These are phyloP conservation scores for Apamea anceps DNA, from an alignment of 2,888 invertebrate genomes.

Conservation along the genomic window DNA sequence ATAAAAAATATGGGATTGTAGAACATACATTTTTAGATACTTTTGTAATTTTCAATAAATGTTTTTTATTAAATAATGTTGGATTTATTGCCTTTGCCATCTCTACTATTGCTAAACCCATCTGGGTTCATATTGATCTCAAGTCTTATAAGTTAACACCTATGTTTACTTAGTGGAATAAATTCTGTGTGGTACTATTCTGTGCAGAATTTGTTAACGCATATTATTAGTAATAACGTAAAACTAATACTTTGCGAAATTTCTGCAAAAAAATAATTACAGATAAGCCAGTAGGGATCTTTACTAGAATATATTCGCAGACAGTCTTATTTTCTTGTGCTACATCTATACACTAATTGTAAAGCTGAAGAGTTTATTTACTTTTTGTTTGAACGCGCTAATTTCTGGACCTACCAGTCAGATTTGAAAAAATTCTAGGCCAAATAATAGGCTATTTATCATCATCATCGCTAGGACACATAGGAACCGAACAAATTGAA, in stretches of 20 bases:
- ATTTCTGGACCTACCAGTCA: too few species aligned
- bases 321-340: neutral
- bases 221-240: neutral
- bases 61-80: conserved; percentile 47
- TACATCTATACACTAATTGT: too few species aligned
- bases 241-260: neutral
- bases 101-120: neutral
- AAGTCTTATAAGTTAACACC: neutral
- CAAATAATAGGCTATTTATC: too few species aligned
- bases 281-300: neutral
- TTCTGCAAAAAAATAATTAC: neutral
- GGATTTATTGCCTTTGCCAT: neutral
- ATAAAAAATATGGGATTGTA: conserved; percentile 73
- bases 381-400: too few species aligned
- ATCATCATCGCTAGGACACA: too few species aligned
- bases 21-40: conserved; percentile 48
- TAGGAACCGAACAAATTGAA: too few species aligned
- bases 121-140: neutral
- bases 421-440: too few species aligned
- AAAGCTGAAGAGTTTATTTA: too few species aligned
- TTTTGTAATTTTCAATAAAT: conserved; percentile 66
- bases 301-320: neutral
- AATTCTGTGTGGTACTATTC: neutral
- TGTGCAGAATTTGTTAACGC: neutral
- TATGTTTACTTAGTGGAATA: neutral